Evolutionary conservation across 2,888 invertebrate genomes (phyloP).

Genomic region (Malacosoma neustria): DNA sequence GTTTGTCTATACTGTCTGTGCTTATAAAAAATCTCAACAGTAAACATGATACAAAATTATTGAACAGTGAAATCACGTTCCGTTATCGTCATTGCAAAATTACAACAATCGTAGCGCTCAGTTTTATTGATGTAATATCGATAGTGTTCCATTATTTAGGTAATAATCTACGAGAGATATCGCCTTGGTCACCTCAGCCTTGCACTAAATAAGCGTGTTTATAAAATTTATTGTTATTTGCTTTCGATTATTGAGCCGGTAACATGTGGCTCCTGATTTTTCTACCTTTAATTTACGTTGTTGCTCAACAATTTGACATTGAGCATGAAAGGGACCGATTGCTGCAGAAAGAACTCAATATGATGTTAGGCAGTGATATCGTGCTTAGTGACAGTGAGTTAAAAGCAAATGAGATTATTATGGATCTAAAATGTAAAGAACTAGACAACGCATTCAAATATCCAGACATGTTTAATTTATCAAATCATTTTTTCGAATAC

Average conservation of each 20-base stretch:
- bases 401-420: conserved; percentile 72
- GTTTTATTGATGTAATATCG: conserved; percentile 1
- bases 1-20: too few species aligned
- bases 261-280: conserved; percentile 25
- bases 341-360: conserved; percentile 56
- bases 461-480: conserved; percentile 73
- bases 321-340: conserved; percentile 46
- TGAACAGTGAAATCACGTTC: background rate
- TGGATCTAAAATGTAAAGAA: conserved; percentile 71
- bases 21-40: too few species aligned
- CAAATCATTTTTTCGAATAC: conserved; percentile 79
- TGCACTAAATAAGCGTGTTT: conserved; percentile 9
- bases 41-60: background rate
- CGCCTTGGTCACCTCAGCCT: conserved; percentile 19
- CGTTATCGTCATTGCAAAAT: background rate
- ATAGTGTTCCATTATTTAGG: conserved; percentile 2
- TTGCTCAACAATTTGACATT: background rate
- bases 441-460: conserved; percentile 55
- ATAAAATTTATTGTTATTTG: background rate
- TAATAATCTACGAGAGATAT: conserved; percentile 11
- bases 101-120: background rate
- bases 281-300: background rate
- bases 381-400: conserved; percentile 64
- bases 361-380: conserved; percentile 70
- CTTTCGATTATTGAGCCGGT: conserved; percentile 6